Percentiles rank a stretch among this genome's conserved stretches.
Conservation (phyloP, 2,113 vertebrate species). For the Gymnocephalus cernua region DNA sequence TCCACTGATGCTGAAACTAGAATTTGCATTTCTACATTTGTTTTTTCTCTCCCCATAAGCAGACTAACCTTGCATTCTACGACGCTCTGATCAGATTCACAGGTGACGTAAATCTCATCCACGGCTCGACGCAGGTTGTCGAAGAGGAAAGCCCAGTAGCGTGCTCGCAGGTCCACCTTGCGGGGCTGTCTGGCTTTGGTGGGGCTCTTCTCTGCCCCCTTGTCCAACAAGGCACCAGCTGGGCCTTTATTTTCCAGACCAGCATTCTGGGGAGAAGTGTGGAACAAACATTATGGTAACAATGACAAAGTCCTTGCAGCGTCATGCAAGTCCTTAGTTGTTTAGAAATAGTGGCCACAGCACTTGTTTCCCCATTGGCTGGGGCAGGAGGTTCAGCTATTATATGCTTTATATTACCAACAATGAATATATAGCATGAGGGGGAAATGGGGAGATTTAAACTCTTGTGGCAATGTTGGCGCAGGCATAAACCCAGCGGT, state of each 20-base stretch:
- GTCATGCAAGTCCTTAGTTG: background rate
- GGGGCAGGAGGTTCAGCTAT: background rate
- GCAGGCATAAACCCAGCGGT: background rate
- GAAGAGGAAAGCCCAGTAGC: slow-evolving; percentile 99
- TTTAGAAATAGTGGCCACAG: background rate
- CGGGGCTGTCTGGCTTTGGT: slow-evolving; percentile 93
- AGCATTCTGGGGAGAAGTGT: slow-evolving; percentile 79
- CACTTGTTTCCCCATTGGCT: background rate
- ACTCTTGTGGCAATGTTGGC: background rate
- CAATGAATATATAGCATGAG: background rate
- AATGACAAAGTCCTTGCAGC: slow-evolving; percentile 17
- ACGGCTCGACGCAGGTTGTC: slow-evolving; percentile 96
- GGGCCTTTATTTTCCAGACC: slow-evolving; percentile 87
- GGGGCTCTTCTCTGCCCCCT: slow-evolving; percentile 94
- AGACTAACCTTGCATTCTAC: slow-evolving; percentile 94
- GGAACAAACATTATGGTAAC: slow-evolving; percentile 24
- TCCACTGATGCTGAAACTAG: background rate
- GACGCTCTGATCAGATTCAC: slow-evolving; percentile 98
- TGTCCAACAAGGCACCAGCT: slow-evolving; percentile 86
- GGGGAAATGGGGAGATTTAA: background rate
- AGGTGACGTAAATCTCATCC: slow-evolving; percentile 98
- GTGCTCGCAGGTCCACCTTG: slow-evolving; percentile 94
- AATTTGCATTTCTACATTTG: background rate
- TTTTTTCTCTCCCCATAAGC: background rate
- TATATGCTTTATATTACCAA: background rate